Evolutionary conservation across 2,113 vertebrate species (phyloP), one percentile per base, ranked within the genome.

Genomic region (Ia io): DNA sequence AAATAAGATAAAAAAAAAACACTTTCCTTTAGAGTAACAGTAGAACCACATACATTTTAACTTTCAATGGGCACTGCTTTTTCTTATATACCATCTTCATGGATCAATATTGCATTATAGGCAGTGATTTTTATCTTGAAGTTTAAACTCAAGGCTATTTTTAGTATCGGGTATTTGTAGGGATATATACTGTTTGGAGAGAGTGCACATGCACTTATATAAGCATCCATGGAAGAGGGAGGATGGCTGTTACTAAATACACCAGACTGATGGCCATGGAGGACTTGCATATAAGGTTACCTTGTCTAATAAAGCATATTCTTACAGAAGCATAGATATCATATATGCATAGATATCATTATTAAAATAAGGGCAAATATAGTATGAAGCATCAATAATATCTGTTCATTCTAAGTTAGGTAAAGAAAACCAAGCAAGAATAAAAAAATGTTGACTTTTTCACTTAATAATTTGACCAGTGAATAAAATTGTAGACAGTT

Each of bases 311-410:
- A 59, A 74, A 47, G 32, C 17, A 86, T 35, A 51, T 78, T 93
- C 47, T 61, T 40, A 30, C 2, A 51, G 61, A 89, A 53, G 83
- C 35, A 78, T 1, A 71, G 84, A 91, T 22, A 77, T 30, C 37
- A 73, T 11, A 42, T 78, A 7, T 37, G 32, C 8, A 37, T n/a
- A n/a, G n/a, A n/a, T n/a, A n/a, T n/a, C n/a, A 53, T 87, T 92
- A 49, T 94, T 69, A 59, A 95, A 91, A 85, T 51, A 71, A 85
- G 30, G 30, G 77, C 53, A 85, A 89, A 88, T 67, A 42, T 23
- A 56, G 11, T 74, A 49, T 0, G 59, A 80, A 94, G 28, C 5
- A 53, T 63, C 49, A 76, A 56, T 59, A 59, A 37, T 70, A 51
- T 61, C 35, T 71, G 23, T 37, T 71, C 40, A 89, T 85, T 67